These are phyloP conservation scores for Thunnus albacares DNA, from an alignment of 2,797 vertebrate species.

Conservation along the genomic window DNA sequence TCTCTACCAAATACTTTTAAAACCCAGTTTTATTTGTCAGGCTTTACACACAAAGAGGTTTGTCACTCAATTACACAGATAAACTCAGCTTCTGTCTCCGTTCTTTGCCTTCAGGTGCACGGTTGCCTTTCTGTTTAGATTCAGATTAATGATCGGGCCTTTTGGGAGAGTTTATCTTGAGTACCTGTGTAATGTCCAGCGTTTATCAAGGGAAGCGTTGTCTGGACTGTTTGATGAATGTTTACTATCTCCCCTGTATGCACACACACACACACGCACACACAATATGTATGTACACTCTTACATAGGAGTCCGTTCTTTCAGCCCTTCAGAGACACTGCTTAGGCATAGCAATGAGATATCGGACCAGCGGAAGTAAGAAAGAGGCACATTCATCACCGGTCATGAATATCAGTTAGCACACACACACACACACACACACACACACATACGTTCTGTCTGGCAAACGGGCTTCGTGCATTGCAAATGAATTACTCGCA, in stretches of 20 bases:
- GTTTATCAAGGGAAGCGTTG: slow-evolving; percentile 54
- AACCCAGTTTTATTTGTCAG: background rate
- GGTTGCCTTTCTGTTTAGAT: slow-evolving; percentile 52
- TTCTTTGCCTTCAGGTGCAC: slow-evolving; percentile 42
- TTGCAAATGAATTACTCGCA: slow-evolving; percentile 73
- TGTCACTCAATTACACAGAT: slow-evolving; percentile 44
- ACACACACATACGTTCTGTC: slow-evolving; percentile 41
- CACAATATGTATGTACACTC: slow-evolving; percentile 23
- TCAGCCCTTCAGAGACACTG: slow-evolving; percentile 50
- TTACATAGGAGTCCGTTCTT: slow-evolving; percentile 70
- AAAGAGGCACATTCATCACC: slow-evolving; percentile 82
- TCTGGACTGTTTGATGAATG: slow-evolving; percentile 68
- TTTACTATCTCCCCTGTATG: slow-evolving; percentile 53
- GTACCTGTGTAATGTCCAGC: slow-evolving; percentile 64
- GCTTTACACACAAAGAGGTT: slow-evolving; percentile 9
- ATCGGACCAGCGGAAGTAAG: slow-evolving; percentile 56
- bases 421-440: slow-evolving; percentile 9
- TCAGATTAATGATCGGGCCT: slow-evolving; percentile 65
- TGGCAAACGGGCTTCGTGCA: slow-evolving; percentile 56
- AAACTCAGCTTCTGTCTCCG: slow-evolving; percentile 34
- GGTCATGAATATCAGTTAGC: slow-evolving; percentile 65
- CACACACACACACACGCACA: slow-evolving; percentile 5
- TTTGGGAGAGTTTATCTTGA: slow-evolving; percentile 66
- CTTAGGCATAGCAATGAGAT: slow-evolving; percentile 81
- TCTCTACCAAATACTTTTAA: slow-evolving; percentile 9